These are phyloP conservation scores for Cephus sareptanus DNA, from an alignment of 2,888 invertebrate species.

Conservation along the genomic window DNA sequence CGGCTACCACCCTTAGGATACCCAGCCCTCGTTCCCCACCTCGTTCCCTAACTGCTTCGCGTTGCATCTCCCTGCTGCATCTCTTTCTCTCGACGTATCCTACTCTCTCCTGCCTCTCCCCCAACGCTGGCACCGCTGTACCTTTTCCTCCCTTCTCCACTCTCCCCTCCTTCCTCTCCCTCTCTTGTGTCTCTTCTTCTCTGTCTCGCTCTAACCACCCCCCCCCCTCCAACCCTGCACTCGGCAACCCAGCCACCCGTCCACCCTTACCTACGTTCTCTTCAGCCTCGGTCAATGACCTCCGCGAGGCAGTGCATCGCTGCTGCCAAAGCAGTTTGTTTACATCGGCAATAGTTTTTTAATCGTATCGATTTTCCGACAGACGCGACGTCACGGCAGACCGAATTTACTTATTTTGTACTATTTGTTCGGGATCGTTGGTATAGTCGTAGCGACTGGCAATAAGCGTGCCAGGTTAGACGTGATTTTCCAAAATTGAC, in stretches of 20 bases:
- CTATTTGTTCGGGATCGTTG: constrained; percentile 12
- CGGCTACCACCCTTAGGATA: constrained; percentile 30
- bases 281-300: constrained; percentile 61
- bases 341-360: constrained; percentile 58
- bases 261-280: constrained; percentile 36
- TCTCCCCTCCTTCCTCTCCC: constrained; percentile 8
- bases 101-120: background rate
- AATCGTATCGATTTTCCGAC: constrained; percentile 52
- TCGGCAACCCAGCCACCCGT: constrained; percentile 26
- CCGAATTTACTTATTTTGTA: constrained; percentile 18
- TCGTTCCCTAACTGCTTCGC: constrained; percentile 18
- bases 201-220: background rate
- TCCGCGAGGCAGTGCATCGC: constrained; percentile 50
- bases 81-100: constrained; percentile 16
- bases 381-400: constrained; percentile 1
- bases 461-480: background rate
- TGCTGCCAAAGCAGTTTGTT: constrained; percentile 52
- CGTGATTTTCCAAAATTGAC: background rate
- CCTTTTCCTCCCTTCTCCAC: background rate
- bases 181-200: constrained; percentile 23
- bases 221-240: constrained; percentile 19
- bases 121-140: background rate
- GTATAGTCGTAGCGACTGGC: background rate
- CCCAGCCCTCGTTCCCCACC: constrained; percentile 21
- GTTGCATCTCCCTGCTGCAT: constrained; percentile 3